Evolutionary conservation across 2,888 invertebrate species (phyloP).

Genomic region (Trichacis sp.): DNA sequence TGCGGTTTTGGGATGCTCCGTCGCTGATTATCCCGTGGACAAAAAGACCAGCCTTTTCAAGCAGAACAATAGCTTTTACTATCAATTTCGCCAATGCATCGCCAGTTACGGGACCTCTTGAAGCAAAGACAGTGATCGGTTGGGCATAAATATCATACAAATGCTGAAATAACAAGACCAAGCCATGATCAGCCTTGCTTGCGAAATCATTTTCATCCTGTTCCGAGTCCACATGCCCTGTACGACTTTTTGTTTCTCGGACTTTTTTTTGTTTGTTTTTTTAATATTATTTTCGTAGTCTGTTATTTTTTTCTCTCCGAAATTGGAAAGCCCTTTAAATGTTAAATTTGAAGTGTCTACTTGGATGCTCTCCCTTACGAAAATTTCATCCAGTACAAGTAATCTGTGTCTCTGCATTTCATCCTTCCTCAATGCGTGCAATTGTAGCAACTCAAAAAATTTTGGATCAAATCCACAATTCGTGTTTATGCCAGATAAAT

Average conservation of each 20-base stretch:
- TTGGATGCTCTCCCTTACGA: slow-evolving; percentile 13
- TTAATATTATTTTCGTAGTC: too few relatives aligned
- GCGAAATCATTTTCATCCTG: too few relatives aligned
- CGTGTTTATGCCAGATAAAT: too few relatives aligned
- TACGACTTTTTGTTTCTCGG: too few relatives aligned
- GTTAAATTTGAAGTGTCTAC: slow-evolving; percentile 29
- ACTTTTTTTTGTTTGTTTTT: too few relatives aligned
- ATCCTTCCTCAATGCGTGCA: neutral
- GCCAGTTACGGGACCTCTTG: slow-evolving; percentile 24
- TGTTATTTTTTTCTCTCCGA: slow-evolving; percentile 8
- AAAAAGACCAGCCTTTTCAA: slow-evolving; percentile 35
- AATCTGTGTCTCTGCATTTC: slow-evolving; percentile 19
- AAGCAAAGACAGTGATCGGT: slow-evolving; percentile 41
- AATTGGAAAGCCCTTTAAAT: slow-evolving; percentile 27
- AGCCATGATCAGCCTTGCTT: slow-evolving; percentile 20
- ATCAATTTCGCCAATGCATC: slow-evolving; percentile 29
- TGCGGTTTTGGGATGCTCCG: slow-evolving; percentile 37
- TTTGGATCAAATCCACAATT: too few relatives aligned
- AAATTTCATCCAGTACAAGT: slow-evolving; percentile 35
- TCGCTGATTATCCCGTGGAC: slow-evolving; percentile 40
- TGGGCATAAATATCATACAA: slow-evolving; percentile 31
- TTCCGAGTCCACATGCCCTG: too few relatives aligned
- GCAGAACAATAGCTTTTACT: slow-evolving; percentile 34
- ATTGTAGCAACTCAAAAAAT: neutral
- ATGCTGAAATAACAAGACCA: slow-evolving; percentile 44